phyloP scores from a whole-genome alignment of 2,797 vertebrate genomes.

The Poecilia velifera region DNA sequence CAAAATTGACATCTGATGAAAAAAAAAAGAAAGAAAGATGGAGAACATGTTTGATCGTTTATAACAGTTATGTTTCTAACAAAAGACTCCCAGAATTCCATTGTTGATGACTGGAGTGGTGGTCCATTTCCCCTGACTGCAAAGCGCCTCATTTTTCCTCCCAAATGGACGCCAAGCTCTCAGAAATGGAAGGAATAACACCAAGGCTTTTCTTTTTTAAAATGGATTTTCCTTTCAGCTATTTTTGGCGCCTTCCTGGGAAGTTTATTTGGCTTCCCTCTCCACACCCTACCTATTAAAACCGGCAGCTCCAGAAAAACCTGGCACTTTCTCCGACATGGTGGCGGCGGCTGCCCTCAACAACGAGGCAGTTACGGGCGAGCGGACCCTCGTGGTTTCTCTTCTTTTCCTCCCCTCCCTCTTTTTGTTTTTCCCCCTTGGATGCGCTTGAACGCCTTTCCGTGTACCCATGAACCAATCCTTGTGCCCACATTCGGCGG shows the following conservation, averaged over 20 bases:
- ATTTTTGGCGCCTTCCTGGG: conserved; percentile 57
- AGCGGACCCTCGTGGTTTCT: neutral
- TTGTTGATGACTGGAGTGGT: conserved; percentile 15
- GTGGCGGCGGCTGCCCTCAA: conserved; percentile 18
- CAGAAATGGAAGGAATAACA: conserved; percentile 43
- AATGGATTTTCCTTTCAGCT: conserved; percentile 56
- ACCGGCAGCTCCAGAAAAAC: conserved; percentile 35
- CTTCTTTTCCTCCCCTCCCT: neutral
- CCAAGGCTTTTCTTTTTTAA: conserved; percentile 44
- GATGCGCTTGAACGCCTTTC: conserved; percentile 9
- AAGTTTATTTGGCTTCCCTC: conserved; percentile 59
- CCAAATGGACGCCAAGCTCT: conserved; percentile 25
- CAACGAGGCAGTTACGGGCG: conserved; percentile 26
- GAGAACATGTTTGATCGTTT: neutral
- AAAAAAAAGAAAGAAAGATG: neutral
- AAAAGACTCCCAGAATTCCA: conserved; percentile 7
- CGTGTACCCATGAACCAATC: conserved; percentile 21
- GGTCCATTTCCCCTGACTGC: conserved; percentile 36
- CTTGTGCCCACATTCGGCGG: conserved; percentile 35
- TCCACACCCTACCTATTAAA: conserved; percentile 66
- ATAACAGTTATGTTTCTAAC: conserved; percentile 1
- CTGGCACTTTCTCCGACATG: conserved; percentile 28
- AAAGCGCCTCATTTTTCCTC: conserved; percentile 22
- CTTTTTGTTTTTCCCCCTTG: neutral
- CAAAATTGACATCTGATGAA: neutral